Percentiles rank a stretch among this genome's conserved stretches.
Evolutionary conservation across 2,888 invertebrate species (phyloP).

Genomic region (Lacanobia oleracea): DNA sequence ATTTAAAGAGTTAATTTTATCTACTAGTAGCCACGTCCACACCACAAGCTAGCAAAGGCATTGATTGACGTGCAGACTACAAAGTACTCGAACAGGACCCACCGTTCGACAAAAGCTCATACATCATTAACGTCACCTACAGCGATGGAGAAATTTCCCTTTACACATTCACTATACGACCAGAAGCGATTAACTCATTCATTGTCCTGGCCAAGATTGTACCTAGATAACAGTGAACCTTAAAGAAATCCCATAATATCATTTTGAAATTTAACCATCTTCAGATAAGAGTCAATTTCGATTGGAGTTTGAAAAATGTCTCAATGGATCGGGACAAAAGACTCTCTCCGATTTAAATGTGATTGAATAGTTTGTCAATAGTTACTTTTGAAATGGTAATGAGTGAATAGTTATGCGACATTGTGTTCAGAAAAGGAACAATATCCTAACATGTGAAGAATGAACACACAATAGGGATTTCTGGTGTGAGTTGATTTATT

Average conservation of each 20-base stretch:
- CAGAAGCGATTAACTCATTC: conserved; percentile 71
- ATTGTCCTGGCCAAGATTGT: conserved; percentile 70
- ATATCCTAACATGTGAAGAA: conserved; percentile 1
- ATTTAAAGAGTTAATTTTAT: neutral
- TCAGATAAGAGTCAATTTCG: conserved; percentile 56
- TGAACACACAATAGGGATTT: neutral
- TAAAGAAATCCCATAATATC: conserved; percentile 14
- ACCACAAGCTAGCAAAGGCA: conserved; percentile 20
- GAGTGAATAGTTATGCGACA: conserved; percentile 38
- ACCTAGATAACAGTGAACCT: conserved; percentile 69
- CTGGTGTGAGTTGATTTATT: neutral
- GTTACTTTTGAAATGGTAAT: conserved; percentile 51
- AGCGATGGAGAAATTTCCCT: conserved; percentile 73
- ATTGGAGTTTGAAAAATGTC: conserved; percentile 33
- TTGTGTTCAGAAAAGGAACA: conserved; percentile 21
- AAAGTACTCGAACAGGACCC: conserved; percentile 56
- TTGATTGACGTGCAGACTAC: conserved; percentile 43
- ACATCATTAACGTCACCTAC: conserved; percentile 68
- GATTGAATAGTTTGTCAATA: conserved; percentile 71
- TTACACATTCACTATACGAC: conserved; percentile 76
- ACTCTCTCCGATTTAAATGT: conserved; percentile 82
- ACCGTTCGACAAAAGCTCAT: conserved; percentile 63
- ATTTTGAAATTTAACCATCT: conserved; percentile 60
- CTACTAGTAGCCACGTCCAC: neutral
- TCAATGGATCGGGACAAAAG: conserved; percentile 75